Conservation (phyloP, 2,888 invertebrate species). For the Pardosa pseudoannulata region DNA sequence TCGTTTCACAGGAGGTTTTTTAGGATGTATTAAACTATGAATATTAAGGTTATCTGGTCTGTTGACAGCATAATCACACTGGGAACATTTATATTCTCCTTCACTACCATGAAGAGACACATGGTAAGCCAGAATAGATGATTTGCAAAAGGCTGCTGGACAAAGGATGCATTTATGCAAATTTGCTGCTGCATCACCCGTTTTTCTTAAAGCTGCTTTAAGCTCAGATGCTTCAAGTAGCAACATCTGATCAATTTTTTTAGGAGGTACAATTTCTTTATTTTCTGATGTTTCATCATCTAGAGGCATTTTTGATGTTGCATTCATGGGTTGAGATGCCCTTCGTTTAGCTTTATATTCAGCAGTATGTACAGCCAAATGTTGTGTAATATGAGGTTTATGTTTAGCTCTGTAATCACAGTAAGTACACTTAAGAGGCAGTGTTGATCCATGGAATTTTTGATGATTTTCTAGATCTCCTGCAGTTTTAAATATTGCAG, state of each 20-base stretch:
- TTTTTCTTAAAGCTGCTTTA: conserved; percentile 56
- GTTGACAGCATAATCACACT: conserved; percentile 85
- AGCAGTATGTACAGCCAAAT: conserved; percentile 77
- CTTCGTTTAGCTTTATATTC: conserved; percentile 74
- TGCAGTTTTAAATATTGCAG: conserved; percentile 87
- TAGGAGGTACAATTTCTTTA: not conserved
- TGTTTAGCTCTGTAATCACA: conserved; percentile 78
- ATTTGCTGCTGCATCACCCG: conserved; percentile 72
- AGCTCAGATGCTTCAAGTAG: conserved; percentile 71
- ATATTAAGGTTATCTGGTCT: conserved; percentile 84
- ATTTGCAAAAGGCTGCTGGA: conserved; percentile 86
- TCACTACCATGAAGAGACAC: conserved; percentile 83
- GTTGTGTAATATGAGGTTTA: conserved; percentile 77
- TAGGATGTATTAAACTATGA: conserved; percentile 84
- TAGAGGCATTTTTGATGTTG: not conserved
- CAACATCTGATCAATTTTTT: conserved; percentile 71
- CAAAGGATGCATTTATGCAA: conserved; percentile 80
- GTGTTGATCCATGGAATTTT: conserved; percentile 82
- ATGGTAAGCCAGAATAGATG: conserved; percentile 84
- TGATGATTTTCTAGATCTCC: conserved; percentile 85
- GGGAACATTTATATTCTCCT: conserved; percentile 83
- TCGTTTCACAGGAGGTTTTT: conserved; percentile 84
- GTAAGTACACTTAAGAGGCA: conserved; percentile 82
- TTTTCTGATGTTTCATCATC: not conserved
- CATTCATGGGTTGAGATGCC: conserved; percentile 27